phyloP scores from a whole-genome alignment of 2,113 vertebrate genomes.

The Aegithalos caudatus region DNA sequence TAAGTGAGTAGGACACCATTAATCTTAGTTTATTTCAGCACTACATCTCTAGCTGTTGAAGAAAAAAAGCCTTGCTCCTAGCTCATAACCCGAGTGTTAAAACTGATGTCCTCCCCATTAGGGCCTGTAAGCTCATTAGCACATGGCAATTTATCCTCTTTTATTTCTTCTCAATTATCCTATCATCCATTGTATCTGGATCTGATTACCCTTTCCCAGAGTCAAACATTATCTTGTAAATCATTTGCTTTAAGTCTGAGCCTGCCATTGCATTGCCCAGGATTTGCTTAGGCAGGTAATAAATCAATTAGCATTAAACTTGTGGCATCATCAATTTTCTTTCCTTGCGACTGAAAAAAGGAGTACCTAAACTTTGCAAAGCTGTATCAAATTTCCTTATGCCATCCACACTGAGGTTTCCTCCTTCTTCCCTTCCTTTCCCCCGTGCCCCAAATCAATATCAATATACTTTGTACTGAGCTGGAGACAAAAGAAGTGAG shows the following conservation, averaged over 20 bases:
- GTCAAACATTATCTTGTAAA: conserved; percentile 88
- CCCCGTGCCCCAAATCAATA: background rate
- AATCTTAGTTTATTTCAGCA: conserved; percentile 80
- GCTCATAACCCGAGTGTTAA: conserved; percentile 81
- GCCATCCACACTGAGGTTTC: background rate
- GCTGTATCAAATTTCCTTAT: conserved; percentile 36
- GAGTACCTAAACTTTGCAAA: conserved; percentile 63
- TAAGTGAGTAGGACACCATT: conserved; percentile 76
- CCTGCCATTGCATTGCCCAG: conserved; percentile 67
- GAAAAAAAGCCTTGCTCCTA: conserved; percentile 63
- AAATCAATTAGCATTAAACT: conserved; percentile 86
- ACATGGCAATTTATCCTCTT: conserved; percentile 85
- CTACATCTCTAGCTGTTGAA: conserved; percentile 71
- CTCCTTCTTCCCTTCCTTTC: background rate
- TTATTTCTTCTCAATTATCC: conserved; percentile 88
- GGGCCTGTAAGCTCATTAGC: conserved; percentile 85
- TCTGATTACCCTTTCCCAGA: conserved; percentile 85
- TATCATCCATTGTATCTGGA: conserved; percentile 86
- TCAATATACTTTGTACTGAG: background rate
- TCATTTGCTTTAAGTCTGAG: conserved; percentile 83
- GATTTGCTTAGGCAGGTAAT: conserved; percentile 83
- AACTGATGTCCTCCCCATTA: conserved; percentile 85
- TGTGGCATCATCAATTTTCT: conserved; percentile 80
- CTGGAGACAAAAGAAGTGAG: background rate
- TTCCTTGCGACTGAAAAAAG: conserved; percentile 55